Evolutionary conservation across 2,113 vertebrate species (phyloP).

Genomic region (Mystacornis crossleyi): DNA sequence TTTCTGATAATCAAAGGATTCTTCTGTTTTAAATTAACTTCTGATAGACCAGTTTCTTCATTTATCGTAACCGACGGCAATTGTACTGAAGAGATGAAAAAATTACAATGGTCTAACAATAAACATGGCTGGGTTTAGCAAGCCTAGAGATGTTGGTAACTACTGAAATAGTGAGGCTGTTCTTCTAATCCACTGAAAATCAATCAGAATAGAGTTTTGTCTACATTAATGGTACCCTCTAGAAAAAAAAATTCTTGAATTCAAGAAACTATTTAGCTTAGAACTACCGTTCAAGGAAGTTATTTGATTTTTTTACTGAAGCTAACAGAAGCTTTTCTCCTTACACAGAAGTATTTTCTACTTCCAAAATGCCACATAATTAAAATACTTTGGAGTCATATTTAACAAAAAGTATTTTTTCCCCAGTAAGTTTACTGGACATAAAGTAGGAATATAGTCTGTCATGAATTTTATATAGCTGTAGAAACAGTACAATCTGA

Average conservation of each 20-base stretch:
- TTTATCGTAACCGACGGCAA: slow-evolving; percentile 86
- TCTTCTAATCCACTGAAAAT: neutral
- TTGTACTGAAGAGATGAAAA: slow-evolving; percentile 75
- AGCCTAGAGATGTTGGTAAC: neutral
- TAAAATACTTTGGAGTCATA: neutral
- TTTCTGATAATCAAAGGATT: slow-evolving; percentile 81
- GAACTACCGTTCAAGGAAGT: neutral
- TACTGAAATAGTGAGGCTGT: neutral
- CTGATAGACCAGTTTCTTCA: slow-evolving; percentile 85
- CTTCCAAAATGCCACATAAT: neutral
- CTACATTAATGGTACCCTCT: neutral
- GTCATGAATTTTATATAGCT: neutral
- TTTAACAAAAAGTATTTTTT: neutral
- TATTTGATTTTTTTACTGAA: neutral
- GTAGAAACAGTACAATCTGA: neutral
- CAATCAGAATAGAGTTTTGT: neutral
- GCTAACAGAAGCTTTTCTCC: neutral
- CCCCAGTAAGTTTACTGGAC: neutral
- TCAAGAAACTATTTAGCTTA: neutral
- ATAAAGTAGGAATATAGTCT: neutral
- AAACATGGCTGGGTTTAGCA: neutral
- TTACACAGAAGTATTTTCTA: neutral
- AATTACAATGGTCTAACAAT: neutral
- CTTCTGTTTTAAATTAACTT: slow-evolving; percentile 86
- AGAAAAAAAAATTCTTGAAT: neutral